These are phyloP conservation scores for Mesochorus sp. DNA, from an alignment of 2,888 invertebrate genomes.

Conservation along the genomic window DNA sequence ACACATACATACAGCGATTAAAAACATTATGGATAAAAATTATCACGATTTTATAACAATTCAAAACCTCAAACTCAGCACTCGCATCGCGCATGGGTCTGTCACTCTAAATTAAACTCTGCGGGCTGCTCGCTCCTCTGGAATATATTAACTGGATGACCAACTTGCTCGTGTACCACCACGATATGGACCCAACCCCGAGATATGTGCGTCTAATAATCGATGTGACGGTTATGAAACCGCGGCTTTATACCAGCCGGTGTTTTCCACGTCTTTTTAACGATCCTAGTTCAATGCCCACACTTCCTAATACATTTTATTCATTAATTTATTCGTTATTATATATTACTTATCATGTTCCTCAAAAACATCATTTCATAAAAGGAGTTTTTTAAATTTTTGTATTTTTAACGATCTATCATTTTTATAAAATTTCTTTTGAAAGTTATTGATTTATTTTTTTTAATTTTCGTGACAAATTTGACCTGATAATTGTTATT, in stretches of 20 bases:
- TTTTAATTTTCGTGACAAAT: too few relatives aligned
- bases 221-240: slow-evolving; percentile 33
- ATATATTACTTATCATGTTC: too few relatives aligned
- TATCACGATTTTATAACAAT: slow-evolving; percentile 22
- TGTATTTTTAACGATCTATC: too few relatives aligned
- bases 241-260: not conserved
- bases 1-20: too few relatives aligned
- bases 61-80: not conserved
- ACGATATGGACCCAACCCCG: not conserved
- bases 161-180: slow-evolving; percentile 1
- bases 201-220: slow-evolving; percentile 36
- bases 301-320: too few relatives aligned
- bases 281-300: not conserved
- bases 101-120: slow-evolving; percentile 42
- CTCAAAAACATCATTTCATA: too few relatives aligned
- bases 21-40: too few relatives aligned
- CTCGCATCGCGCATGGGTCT: not conserved
- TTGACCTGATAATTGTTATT: too few relatives aligned
- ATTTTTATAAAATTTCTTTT: too few relatives aligned
- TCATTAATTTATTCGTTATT: too few relatives aligned
- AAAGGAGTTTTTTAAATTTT: too few relatives aligned
- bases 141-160: slow-evolving; percentile 26
- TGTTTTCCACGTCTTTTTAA: slow-evolving; percentile 13
- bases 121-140: slow-evolving; percentile 22
- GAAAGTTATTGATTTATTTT: too few relatives aligned